Conservation (phyloP, 2,888 invertebrate species). For the Heterodera filipjevi region DNA sequence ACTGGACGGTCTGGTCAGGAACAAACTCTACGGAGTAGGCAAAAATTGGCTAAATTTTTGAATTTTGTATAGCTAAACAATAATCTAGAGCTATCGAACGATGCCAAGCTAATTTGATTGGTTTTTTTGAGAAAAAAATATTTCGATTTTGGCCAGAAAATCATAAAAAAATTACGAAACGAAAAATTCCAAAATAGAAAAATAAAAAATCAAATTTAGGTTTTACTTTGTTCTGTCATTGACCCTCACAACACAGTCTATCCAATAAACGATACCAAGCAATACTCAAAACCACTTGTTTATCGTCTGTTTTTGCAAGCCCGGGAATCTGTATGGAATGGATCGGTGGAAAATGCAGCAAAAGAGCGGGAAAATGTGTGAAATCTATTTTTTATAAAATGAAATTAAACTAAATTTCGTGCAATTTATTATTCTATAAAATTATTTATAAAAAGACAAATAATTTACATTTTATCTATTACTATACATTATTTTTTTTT, state of each 20-base stretch:
- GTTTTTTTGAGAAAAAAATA: no score
- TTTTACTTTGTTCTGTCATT: slow-evolving; percentile 56
- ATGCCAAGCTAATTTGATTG: neutral
- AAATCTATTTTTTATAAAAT: neutral
- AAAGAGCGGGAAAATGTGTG: slow-evolving; percentile 3
- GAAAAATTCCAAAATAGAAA: no score
- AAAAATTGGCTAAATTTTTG: neutral
- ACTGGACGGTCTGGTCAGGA: slow-evolving; percentile 46
- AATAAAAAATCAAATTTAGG: slow-evolving; percentile 11
- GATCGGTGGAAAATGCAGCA: neutral
- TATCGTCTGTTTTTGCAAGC: slow-evolving; percentile 16
- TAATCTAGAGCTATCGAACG: neutral
- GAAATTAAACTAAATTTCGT: no score
- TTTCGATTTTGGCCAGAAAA: neutral
- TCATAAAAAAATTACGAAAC: no score
- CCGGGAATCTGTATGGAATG: neutral
- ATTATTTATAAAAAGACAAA: no score
- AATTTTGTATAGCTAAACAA: no score
- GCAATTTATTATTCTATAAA: no score
- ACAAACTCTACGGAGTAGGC: slow-evolving; percentile 53
- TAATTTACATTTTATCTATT: neutral
- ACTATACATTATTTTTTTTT: neutral
- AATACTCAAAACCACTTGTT: slow-evolving; percentile 43
- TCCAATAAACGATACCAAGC: slow-evolving; percentile 31
- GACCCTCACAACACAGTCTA: slow-evolving; percentile 52